Conservation (phyloP, 2,888 invertebrate genomes). For the Archips crataeganus region DNA sequence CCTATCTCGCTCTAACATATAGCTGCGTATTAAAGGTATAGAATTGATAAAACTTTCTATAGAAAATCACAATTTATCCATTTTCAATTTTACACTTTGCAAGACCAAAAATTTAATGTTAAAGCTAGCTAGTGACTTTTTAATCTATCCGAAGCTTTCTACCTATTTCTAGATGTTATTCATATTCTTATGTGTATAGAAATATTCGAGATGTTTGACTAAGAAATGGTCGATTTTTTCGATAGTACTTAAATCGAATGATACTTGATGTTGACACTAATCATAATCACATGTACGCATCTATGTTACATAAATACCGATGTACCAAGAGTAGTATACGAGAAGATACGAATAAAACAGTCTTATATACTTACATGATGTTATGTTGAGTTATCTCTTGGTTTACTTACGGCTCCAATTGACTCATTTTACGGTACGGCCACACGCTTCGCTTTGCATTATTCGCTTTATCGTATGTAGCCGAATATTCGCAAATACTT, state of each 20-base stretch:
- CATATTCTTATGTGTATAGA: slow-evolving; percentile 28
- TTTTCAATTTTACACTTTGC: slow-evolving; percentile 33
- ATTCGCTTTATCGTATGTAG: too few species aligned
- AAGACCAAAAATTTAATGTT: slow-evolving; percentile 38
- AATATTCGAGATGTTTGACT: not conserved
- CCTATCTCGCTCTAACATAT: not conserved
- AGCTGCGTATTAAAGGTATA: not conserved
- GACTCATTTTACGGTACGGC: too few species aligned
- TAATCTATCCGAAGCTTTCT: slow-evolving; percentile 34
- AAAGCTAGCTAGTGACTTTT: slow-evolving; percentile 37
- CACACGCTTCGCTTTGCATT: too few species aligned
- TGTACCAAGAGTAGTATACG: too few species aligned
- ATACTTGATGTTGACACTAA: too few species aligned
- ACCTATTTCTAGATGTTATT: slow-evolving; percentile 37
- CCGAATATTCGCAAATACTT: too few species aligned
- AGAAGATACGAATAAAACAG: too few species aligned
- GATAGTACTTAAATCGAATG: not conserved
- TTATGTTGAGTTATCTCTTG: too few species aligned
- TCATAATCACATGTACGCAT: too few species aligned
- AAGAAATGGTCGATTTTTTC: not conserved
- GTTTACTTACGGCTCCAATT: too few species aligned
- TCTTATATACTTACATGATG: too few species aligned
- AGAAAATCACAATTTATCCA: slow-evolving; percentile 27
- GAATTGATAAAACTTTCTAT: slow-evolving; percentile 9
- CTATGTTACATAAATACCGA: too few species aligned